phyloP scores from a whole-genome alignment of 2,888 invertebrate species.

The Acleris emargana region DNA sequence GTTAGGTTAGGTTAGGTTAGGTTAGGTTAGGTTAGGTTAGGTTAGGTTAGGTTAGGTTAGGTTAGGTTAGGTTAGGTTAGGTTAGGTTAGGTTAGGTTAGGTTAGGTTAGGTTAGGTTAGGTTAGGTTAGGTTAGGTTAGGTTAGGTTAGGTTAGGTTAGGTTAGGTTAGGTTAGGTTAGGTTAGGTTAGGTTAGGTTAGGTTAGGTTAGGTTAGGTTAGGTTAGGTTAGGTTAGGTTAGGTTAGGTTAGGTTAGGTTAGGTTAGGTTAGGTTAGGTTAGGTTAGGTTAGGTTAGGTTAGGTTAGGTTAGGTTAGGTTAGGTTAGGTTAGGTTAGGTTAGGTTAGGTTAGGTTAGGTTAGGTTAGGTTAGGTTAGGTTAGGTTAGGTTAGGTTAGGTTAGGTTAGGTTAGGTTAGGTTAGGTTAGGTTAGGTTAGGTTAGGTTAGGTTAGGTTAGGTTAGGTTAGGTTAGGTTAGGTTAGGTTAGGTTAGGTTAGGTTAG shows the following conservation, averaged over 20 bases:
- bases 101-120: conserved; percentile 33
- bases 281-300: conserved; percentile 24
- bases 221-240: conserved; percentile 25
- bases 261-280: conserved; percentile 20
- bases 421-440: conserved; percentile 35
- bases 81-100: conserved; percentile 32
- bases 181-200: conserved; percentile 24
- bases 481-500: conserved; percentile 33
- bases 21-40: conserved; percentile 33
- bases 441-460: conserved; percentile 40
- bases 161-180: conserved; percentile 27
- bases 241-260: conserved; percentile 26
- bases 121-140: conserved; percentile 33
- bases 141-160: conserved; percentile 31
- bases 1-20: conserved; percentile 34
- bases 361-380: conserved; percentile 12
- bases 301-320: conserved; percentile 1
- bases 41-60: conserved; percentile 33
- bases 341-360: conserved; percentile 19
- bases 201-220: conserved; percentile 19
- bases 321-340: conserved; percentile 11
- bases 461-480: conserved; percentile 40
- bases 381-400: conserved; percentile 10
- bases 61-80: conserved; percentile 32
- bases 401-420: conserved; percentile 26